Conservation (phyloP, 2,797 vertebrate species). For the Rhinatrema bivittatum region DNA sequence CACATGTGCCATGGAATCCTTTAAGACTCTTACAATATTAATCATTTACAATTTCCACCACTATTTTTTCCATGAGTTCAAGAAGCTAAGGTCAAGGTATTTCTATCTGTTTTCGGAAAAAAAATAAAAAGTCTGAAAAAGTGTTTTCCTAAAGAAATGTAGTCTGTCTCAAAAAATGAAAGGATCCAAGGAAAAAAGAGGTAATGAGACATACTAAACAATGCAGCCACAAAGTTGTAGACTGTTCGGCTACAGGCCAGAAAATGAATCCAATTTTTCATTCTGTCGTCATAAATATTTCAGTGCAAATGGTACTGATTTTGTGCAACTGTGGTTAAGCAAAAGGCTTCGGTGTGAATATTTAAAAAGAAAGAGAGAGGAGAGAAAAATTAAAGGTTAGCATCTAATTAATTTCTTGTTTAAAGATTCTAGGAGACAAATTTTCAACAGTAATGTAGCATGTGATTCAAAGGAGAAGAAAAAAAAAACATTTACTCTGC, state of each 20-base stretch:
- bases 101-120: too few species aligned
- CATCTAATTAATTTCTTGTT: conserved; percentile 62
- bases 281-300: conserved; percentile 81
- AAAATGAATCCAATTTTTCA: conserved; percentile 79
- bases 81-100: too few species aligned
- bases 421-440: conserved; percentile 44
- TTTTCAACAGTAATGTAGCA: conserved; percentile 53
- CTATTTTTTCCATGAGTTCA: too few species aligned
- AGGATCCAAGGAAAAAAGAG: conserved; percentile 46
- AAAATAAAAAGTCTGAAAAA: too few species aligned
- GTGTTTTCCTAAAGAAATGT: conserved; percentile 33
- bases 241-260: conserved; percentile 69
- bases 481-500: conserved; percentile 74
- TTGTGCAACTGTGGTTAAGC: conserved; percentile 73
- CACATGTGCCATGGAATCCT: too few species aligned
- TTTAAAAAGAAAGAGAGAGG: conserved; percentile 35
- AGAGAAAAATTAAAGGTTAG: conserved; percentile 43
- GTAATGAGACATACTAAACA: conserved; percentile 54
- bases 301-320: conserved; percentile 73
- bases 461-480: conserved; percentile 45
- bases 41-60: too few species aligned
- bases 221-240: conserved; percentile 60
- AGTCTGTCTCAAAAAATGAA: conserved; percentile 31
- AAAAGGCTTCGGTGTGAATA: conserved; percentile 65
- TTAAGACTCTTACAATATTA: too few species aligned